Evolutionary conservation across 2,113 vertebrate genomes (phyloP), one percentile per base, ranked within the genome.

Genomic region (Tringa solitaria): DNA sequence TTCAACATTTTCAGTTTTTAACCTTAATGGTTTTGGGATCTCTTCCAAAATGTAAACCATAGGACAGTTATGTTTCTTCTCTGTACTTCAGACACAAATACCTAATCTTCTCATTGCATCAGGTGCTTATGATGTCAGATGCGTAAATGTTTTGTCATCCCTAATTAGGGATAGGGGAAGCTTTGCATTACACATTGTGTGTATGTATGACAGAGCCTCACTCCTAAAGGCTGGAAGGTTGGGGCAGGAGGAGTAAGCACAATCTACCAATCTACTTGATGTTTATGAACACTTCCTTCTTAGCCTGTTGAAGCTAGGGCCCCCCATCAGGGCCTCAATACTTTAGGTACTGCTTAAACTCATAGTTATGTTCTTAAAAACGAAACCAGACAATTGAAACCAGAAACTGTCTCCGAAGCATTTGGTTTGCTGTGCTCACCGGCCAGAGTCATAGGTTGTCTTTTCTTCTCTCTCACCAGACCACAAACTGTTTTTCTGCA

Each of bases 151-250:
- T 93, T 92, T 83, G 39, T 79, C 75, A 65, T 37, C 10, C 8
- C 7, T 69, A 73, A 56, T 57, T 39, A 33, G 4, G 14, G 21
- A 35, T 4, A 65, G 64, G 35, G 17, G 12, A 74, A 57, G 60
- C 6, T 41, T 68, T 27, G 20, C 5, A 1, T 83, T 70, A 12
- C 10, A 6, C 50, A 8, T 41, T 74, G 6, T 51, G 35, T 2
- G 0, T 41, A 18, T 0, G 0, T 27, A 7, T 45, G 24, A 33
- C 15, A 65, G 13, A 75, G 16, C 8, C 8, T 10, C 27, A 68
- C 15, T 81, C 41, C 35, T 67, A 22, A 43, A 67, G 24, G 27
- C 15, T 41, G 43, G 18, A 41, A 53, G 33, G 21, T 50, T 1
- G 5, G 27, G 35, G 16, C 27, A 57, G 46, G 46, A 74, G 11